Evolutionary conservation across 2,113 vertebrate species (phyloP), one percentile per base, ranked within the genome.

Genomic region (Acrocephalus kingi): DNA sequence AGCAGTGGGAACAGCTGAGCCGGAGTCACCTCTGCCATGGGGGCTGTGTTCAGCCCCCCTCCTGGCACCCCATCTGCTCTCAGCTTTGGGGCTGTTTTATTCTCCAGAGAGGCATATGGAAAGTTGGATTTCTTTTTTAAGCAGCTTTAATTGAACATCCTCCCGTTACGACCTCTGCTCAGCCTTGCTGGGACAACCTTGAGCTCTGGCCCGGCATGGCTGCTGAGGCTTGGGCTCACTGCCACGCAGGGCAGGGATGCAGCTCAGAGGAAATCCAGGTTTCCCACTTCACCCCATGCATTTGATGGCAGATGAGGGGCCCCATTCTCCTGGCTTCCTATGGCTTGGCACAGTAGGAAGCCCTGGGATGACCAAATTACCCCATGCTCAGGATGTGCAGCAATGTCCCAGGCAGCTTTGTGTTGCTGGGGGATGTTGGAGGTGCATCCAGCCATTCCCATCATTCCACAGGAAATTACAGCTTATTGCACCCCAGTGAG

Each of bases 91-190:
- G 61, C n/a, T 69, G 37, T 52, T 72, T 67, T 39, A 55, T 25
- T 39, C 77, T 66, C 62, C 46, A 16, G 21, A 13, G 77, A 76
- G 87, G 87, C 95, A 90, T 88, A 95, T 93, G 96, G 94, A 48
- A 95, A 84, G 84, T 87, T 93, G 90, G 95, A 96, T 97, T 94
- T 96, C 93, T 85, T 90, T 94, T 90, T 83, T 96, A 97, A 97
- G 94, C 92, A 92, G 94, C 93, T 97, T 97, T 97, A 93, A 96
- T 83, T 92, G 90, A 97, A 95, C 90, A 87, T 91, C 85, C 92
- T 52, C 64, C 45, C 4, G 0, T 71, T 78, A 27, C 0, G 37
- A 90, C 95, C 89, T 92, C 74, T 49, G 45, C 43, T 75, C 73
- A 54, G 73, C 90, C 62, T 84, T 62, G 85, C 49, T 3, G 51